A percentile compares a stretch with the other conserved stretches of the same genome.
Evolutionary conservation across 2,888 invertebrate genomes (phyloP).

Genomic region (Elgonia sp.): DNA sequence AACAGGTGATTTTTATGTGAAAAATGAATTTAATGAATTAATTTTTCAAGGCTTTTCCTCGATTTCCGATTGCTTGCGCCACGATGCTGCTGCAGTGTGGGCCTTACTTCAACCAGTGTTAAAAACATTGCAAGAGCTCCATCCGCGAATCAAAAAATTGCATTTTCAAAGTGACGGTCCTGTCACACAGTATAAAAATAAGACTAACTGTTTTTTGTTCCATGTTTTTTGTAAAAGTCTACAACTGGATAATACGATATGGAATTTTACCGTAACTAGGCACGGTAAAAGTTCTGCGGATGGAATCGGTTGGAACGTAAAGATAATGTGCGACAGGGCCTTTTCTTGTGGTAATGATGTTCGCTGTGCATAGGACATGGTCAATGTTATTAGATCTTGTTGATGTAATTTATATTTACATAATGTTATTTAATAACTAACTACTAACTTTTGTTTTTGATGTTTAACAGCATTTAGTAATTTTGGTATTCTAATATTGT

Average conservation of each 20-base stretch:
- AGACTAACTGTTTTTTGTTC: neutral
- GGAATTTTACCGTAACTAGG: neutral
- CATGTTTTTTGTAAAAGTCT: neutral
- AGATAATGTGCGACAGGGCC: neutral
- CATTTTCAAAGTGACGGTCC: neutral
- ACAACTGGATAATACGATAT: neutral
- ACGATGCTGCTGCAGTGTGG: neutral
- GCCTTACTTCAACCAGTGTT: constrained; percentile 8
- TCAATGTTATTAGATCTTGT: neutral
- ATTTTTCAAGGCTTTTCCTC: neutral
- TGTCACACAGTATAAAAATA: constrained; percentile 15
- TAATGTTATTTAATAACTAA: too few relatives aligned
- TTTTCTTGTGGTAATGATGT: neutral
- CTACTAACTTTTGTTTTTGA: too few relatives aligned
- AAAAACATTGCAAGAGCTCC: neutral
- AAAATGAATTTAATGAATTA: constrained; percentile 5
- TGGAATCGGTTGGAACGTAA: constrained; percentile 1
- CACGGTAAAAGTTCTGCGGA: constrained; percentile 15
- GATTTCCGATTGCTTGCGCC: neutral
- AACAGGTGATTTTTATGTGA: neutral
- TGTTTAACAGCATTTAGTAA: too few relatives aligned
- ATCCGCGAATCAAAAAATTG: neutral
- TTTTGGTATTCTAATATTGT: too few relatives aligned
- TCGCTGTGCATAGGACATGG: constrained; percentile 1
- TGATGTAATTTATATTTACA: too few relatives aligned